Percentiles rank a stretch among this genome's conserved stretches.
Conservation (phyloP, 2,113 vertebrate species). For the Brevimyrus niger region DNA sequence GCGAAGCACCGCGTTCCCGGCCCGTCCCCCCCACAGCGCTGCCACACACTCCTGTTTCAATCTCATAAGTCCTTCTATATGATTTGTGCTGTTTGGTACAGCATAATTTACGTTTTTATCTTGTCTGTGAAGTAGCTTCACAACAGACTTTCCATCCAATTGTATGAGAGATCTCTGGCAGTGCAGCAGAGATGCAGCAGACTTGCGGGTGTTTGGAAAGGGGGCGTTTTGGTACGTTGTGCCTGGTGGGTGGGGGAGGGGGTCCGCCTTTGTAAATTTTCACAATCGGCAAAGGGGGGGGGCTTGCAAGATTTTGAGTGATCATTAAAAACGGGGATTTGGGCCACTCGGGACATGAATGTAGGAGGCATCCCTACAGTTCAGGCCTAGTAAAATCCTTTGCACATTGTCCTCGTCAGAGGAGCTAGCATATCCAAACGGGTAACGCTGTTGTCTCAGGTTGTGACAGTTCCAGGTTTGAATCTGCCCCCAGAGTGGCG, state of each 20-base stretch:
- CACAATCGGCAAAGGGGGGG: no score
- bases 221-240: background rate
- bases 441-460: background rate
- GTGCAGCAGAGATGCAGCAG: background rate
- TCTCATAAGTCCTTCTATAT: no score
- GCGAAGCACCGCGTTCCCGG: background rate
- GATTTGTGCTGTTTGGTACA: background rate
- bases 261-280: background rate
- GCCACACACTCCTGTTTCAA: background rate
- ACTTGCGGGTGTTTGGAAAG: background rate
- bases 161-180: background rate
- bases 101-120: background rate
- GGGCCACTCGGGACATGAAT: background rate
- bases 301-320: background rate
- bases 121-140: background rate
- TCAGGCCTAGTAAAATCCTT: background rate
- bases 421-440: background rate
- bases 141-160: background rate
- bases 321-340: background rate
- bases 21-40: background rate
- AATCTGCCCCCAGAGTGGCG: background rate
- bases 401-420: background rate
- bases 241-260: background rate
- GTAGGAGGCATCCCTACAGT: background rate
- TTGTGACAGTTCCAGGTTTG: background rate